Percentiles rank a stretch among this genome's conserved stretches.
Conservation (phyloP, 2,797 vertebrate genomes). For the Sebastes diploproa region DNA sequence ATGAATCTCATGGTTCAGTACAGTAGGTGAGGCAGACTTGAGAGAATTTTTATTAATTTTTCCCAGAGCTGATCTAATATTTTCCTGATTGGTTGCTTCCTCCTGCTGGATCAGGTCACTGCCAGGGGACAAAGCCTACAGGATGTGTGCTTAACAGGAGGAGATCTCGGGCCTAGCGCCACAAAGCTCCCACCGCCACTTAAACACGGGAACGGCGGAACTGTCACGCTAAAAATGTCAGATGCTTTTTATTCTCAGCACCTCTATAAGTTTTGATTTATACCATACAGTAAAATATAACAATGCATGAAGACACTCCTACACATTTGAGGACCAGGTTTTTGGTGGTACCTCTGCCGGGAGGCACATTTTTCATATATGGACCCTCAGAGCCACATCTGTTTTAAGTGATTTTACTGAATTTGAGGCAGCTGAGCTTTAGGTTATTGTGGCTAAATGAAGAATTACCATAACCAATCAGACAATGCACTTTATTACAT, state of each 20-base stretch:
- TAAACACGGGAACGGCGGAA: slow-evolving; percentile 68
- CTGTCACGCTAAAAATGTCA: slow-evolving; percentile 77
- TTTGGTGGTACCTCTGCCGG: slow-evolving; percentile 13
- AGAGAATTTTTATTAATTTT: slow-evolving; percentile 77
- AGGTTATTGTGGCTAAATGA: slow-evolving; percentile 78
- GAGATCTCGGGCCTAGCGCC: slow-evolving; percentile 65
- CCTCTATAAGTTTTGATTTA: slow-evolving; percentile 81
- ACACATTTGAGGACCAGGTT: slow-evolving; percentile 9
- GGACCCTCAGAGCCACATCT: slow-evolving; percentile 73
- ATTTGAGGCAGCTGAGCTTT: slow-evolving; percentile 59
- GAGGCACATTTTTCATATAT: slow-evolving; percentile 18
- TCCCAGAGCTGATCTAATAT: slow-evolving; percentile 80
- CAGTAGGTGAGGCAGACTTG: slow-evolving; percentile 64
- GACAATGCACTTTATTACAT: slow-evolving; percentile 79
- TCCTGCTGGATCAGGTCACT: slow-evolving; percentile 79
- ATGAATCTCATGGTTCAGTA: slow-evolving; percentile 62
- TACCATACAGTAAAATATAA: slow-evolving; percentile 71
- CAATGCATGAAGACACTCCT: slow-evolving; percentile 54
- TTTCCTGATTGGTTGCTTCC: slow-evolving; percentile 79
- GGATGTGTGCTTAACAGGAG: slow-evolving; percentile 76
- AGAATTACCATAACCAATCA: slow-evolving; percentile 82
- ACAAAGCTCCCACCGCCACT: slow-evolving; percentile 75
- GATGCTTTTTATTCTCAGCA: slow-evolving; percentile 75
- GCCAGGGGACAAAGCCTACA: slow-evolving; percentile 71
- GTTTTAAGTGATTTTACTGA: slow-evolving; percentile 77